Base-by-base conservation (phyloP, 1,140 invertebrate genomes). In the Hypsibius dujardini region DNA sequence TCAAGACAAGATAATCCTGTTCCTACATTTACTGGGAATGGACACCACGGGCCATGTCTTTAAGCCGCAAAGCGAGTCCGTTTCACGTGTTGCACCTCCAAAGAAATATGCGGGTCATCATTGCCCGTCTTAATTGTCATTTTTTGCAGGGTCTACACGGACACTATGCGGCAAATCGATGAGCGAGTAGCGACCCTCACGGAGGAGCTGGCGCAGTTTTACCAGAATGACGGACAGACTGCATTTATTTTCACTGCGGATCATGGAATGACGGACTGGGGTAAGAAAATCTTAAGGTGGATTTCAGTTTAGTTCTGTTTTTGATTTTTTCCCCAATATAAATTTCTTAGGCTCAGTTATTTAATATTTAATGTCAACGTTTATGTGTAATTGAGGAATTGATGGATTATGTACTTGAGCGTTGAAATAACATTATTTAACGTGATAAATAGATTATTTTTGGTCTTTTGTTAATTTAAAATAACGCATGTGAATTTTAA, bases 251-350 rank as follows among this genome's bases (percentile, higher is more conserved):
- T 96, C 78, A 94, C 94, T 15, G 85, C 95, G 46, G 95, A 98
- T 82, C 95, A 98, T 85, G 95, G 95, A 74, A 96, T 96, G 93
- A 95, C 92, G 46, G 86, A 95, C 79, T 94, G 92, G 87, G 93
- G 92, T 78, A 76, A 73, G 78, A 73, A 56, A 42, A 7, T 56
- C 7, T 56, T n/a, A n/a, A 56, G 28, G 28, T 45, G 28, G 67
- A 69, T 69, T 45, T 15, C 7, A 3, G 67, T 7, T 7, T 45
- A 69, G 67, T 69, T 47, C 7, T 69, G 7, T 69, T 47, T 3
- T 69, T 15, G 28, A 42, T 42, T 69, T 69, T 69, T 28, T 47
- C 7, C 28, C 67, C 7, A 15, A 3, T 69, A 69, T 47, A 7
- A 3, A 69, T 56, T 7, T 7, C n/a, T 7, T 7, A 7, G 7